A percentile compares a stretch with the other conserved stretches of the same genome.
Evolutionary conservation across 2,888 invertebrate genomes (phyloP).

Genomic region (Tortrix viridana): DNA sequence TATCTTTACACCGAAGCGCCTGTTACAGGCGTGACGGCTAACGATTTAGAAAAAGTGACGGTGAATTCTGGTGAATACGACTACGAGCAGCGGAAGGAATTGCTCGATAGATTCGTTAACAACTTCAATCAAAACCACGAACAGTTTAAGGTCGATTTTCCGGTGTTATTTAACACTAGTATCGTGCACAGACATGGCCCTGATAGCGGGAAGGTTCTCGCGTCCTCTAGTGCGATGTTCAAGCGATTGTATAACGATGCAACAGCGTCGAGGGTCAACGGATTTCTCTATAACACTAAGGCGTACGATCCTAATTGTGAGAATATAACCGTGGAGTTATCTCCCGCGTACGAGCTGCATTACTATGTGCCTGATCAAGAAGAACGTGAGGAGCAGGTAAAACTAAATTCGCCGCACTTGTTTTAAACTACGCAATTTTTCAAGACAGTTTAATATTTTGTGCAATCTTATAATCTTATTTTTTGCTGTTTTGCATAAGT

Average conservation of each 20-base stretch:
- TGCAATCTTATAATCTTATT: no score
- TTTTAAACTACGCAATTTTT: no score
- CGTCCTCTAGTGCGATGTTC: slow-evolving; percentile 63
- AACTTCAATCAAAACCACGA: slow-evolving; percentile 72
- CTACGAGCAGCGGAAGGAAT: slow-evolving; percentile 66
- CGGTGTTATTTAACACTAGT: slow-evolving; percentile 69
- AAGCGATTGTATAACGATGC: slow-evolving; percentile 54
- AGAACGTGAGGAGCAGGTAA: slow-evolving; percentile 59
- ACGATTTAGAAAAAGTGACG: slow-evolving; percentile 41
- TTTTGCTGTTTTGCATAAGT: no score
- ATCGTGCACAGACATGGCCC: slow-evolving; percentile 57
- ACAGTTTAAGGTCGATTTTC: slow-evolving; percentile 67
- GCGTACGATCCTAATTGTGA: slow-evolving; percentile 62
- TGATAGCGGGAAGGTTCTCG: slow-evolving; percentile 49
- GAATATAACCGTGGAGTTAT: slow-evolving; percentile 62
- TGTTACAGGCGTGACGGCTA: slow-evolving; percentile 48
- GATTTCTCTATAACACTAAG: slow-evolving; percentile 38
- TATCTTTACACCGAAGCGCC: slow-evolving; percentile 53
- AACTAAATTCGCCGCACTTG: slow-evolving; percentile 42
- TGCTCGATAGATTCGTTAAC: slow-evolving; percentile 66
- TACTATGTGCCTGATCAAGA: slow-evolving; percentile 77
- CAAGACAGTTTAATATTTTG: no score
- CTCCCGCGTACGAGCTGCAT: slow-evolving; percentile 74
- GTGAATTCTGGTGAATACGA: slow-evolving; percentile 54
- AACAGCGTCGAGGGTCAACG: slow-evolving; percentile 37